phyloP scores from a whole-genome alignment of 2,113 vertebrate species.

The Sterrhoptilus dennistouni region DNA sequence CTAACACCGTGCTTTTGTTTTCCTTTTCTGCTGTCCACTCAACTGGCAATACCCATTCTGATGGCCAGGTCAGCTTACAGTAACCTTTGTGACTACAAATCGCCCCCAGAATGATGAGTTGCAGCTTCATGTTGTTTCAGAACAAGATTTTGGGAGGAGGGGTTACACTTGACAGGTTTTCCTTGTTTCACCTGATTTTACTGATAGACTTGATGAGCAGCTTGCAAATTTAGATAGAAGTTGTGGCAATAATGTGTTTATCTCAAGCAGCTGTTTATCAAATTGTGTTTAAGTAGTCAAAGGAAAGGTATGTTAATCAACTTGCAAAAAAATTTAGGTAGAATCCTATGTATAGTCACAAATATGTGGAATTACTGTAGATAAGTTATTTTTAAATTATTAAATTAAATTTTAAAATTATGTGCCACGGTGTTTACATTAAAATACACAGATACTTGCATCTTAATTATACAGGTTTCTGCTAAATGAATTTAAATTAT shows the following conservation, averaged over 20 bases:
- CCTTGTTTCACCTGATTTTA: background rate
- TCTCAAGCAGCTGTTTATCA: background rate
- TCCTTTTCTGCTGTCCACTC: background rate
- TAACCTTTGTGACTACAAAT: background rate
- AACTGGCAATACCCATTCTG: background rate
- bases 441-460: background rate
- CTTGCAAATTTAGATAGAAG: background rate
- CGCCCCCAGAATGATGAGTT: accelerated
- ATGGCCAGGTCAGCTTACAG: background rate
- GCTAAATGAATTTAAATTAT: background rate
- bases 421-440: background rate
- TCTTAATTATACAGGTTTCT: background rate
- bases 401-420: background rate
- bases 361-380: background rate
- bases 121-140: background rate
- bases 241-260: background rate
- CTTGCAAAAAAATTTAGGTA: background rate
- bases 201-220: background rate
- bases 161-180: background rate
- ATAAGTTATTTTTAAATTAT: background rate
- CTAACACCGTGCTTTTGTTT: background rate
- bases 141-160: background rate
- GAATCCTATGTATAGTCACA: background rate
- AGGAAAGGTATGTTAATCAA: background rate
- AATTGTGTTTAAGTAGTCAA: background rate